Base-by-base conservation (phyloP, 2,113 vertebrate species). In the Cryptoleucopteryx plumbea region DNA sequence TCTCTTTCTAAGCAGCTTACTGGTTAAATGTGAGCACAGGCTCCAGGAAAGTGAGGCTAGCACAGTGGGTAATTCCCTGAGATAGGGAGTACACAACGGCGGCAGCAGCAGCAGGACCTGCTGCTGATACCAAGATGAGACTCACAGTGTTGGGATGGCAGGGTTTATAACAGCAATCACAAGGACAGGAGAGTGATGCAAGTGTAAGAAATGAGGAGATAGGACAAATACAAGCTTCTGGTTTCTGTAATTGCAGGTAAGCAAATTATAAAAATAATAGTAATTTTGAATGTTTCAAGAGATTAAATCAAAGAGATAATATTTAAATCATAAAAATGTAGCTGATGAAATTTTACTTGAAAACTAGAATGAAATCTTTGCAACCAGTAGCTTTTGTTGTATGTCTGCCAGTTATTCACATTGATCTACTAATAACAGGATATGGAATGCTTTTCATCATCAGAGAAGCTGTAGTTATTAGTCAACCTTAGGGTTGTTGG, bases 401-500 rank as follows among this genome's bases (percentile, higher is more conserved):
- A n/a, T 34, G 47, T 52, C 77, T 93, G 68, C 65, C 79, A 91
- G 47, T 82, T 84, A 93, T 62, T 91, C 16, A 3, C 56, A 78
- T 50, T 78, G 89, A 83, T 95, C 82, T 81, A n/a, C 81, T 96
- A 91, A 79, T 92, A 94, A 78, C 21, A 78, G 47, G 56, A 75
- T 86, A 86, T 31, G 20, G 50, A 71, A 88, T 73, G 50, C 20
- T 89, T 88, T 86, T 78, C 78, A 84, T 77, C 67, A 45, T 71
- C 81, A 91, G 77, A 95, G 61, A 87, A 81, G 43, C 70, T 79
- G 56, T 27, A 91, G 73, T 75, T 94, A 94, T 87, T 93, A 89
- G 84, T 79, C 70, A 94, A 40, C 70, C 56, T 91, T 68, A 56
- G 36, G 52, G 43, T n/a, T 89, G 48, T 40, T 84, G 40, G 79